Evolutionary conservation across 2,797 vertebrate species (phyloP).

Genomic region (Miichthys miiuy): DNA sequence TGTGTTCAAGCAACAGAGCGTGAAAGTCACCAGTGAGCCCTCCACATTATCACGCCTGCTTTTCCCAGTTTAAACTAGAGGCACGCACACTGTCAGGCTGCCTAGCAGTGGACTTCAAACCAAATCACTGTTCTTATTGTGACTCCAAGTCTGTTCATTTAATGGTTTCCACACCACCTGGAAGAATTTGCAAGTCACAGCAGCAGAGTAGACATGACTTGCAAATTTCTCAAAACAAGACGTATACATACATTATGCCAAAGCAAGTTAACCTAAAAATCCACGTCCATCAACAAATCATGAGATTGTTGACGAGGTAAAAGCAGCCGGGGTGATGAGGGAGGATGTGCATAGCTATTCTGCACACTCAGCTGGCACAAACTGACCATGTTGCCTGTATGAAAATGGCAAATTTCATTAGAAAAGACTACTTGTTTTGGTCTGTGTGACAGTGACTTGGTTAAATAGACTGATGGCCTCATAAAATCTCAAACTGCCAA

Average conservation of each 20-base stretch:
- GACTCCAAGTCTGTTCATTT: not conserved
- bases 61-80: conserved; percentile 22
- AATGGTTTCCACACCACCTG: not conserved
- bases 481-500: not conserved
- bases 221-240: not conserved
- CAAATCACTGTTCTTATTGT: not conserved
- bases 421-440: not conserved
- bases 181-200: not conserved
- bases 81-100: not conserved
- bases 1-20: conserved; percentile 36
- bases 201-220: not conserved
- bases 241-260: not conserved
- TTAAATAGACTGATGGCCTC: not conserved
- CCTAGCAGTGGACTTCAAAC: no score
- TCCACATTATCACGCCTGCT: conserved; percentile 17
- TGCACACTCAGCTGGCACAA: not conserved
- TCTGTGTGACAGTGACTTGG: not conserved
- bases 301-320: not conserved
- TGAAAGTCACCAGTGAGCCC: conserved; percentile 46
- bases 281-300: not conserved
- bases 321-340: not conserved
- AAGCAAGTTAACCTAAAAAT: not conserved
- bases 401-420: not conserved
- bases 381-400: not conserved
- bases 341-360: not conserved